Evolutionary conservation across 1,140 invertebrate species (phyloP), one percentile per base, ranked within the genome.

Genomic region (Steinernema feltiae): DNA sequence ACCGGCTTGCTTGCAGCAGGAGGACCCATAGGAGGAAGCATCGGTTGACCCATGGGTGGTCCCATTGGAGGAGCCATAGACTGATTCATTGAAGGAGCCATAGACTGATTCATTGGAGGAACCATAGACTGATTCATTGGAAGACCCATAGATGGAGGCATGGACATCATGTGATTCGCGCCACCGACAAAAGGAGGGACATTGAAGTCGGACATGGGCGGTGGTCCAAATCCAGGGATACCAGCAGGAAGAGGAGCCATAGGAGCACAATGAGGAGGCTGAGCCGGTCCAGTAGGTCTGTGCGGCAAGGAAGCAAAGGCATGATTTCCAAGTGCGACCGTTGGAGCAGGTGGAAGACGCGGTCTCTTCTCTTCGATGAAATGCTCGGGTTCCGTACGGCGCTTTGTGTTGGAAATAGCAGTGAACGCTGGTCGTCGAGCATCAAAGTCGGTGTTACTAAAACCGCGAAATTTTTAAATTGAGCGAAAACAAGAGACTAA

Each of bases 1-100:
- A 78, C 69, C 12, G 46, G 63, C 32, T 69, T 3, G 70, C n/a
- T n/a, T 32, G 78, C 2, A 27, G 72, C 32, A 27, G 30, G 18
- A n/a, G 72, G n/a, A n/a, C n/a, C n/a, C 35, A 18, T 7, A 41
- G 35, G 35, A 7, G 35, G 35, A 41, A 41, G 35, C 35, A 41
- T 41, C 35, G 7, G 35, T 18, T 41, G 35, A 7, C 35, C 35
- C 35, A 41, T 41, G 7, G 35, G 35, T 21, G 15, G 24, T n/a
- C 53, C 53, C 53, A 63, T 63, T 21, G 53, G 53, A 63, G 12
- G 53, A 7, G 7, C 7, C 7, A 18, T 7, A 41, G 35, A 18
- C 35, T 7, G 35, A 7, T 7, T 41, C 35, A 41, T 41, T 18
- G 35, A 18, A 41, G 35, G 35, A 7, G 7, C 7, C 7, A 18